Evolutionary conservation across 2,888 invertebrate species (phyloP), one percentile per base, ranked within the genome.

Genomic region (Meiosimyza decipiens): DNA sequence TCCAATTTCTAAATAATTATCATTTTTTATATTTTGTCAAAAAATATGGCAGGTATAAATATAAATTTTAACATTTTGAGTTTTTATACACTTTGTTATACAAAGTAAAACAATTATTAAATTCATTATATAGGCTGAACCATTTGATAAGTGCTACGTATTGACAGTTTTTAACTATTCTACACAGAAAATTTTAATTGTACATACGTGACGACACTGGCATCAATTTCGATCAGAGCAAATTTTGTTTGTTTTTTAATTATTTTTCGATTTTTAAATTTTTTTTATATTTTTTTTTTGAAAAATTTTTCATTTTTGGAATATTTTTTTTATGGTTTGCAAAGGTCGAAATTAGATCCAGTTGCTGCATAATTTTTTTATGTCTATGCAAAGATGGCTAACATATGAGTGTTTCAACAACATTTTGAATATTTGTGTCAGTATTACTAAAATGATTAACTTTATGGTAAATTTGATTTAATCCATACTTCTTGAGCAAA

Each of bases 41-140:
- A 55, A 67, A 66, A 40, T 66, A 66, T 66, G n/a, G 16, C 13
- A 69, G 62, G 69, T 52, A 60, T 60, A 69, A 69, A 62, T 70
- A 62, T 63, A 70, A 54, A 62, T 51, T 33, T 69, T 33, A 60
- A 70, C 47, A 49, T 63, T 70, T 52, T 52, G 33, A 70, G 63
- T 22, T 64, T 40, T 57, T 55, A 63, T 18, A 70, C 9, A 62
- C 63, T 63, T 63, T 47, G 63, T 63, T 47, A 49, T 47, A 63
- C 63, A 47, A 63, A 63, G 49, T 63, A 16, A 2, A 63, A 63
- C 63, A 11, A 47, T 16, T 9, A 33, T 16, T 40, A 47, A 62
- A 62, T n/a, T 40, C 40, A 40, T 40, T 47, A 62, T 40, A 22
- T 16, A 54, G 67, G 55, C 55, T 33, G 54, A 55, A 54, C 55